Base-by-base conservation (phyloP, 2,888 invertebrate genomes). In the Petrophora chlorosata region DNA sequence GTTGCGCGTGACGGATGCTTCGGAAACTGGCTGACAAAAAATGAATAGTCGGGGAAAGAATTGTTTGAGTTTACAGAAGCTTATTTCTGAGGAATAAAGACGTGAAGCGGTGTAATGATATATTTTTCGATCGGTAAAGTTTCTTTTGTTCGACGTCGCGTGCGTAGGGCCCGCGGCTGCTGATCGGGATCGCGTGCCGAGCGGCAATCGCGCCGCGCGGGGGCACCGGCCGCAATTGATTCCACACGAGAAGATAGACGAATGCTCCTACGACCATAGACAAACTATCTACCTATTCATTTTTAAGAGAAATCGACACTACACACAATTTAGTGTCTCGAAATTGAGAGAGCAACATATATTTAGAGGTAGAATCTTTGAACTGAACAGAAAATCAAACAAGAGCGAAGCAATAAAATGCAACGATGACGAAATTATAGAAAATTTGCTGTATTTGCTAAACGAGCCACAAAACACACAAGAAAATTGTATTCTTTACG, bases 101-200 rank as follows among this genome's bases (percentile, higher is more conserved):
- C 67, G 69, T 67, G 67, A 67, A 65, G 55, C 58, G 52, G 52
- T 70, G 65, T 66, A 70, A 69, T 74, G 70, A 70, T 76, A 72
- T 62, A 71, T 71, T 74, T 77, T 69, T 70, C 71, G 77, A 78
- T 76, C 70, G 78, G 79, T 63, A 67, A 68, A 76, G 76, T 79
- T 82, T 81, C 79, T 79, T 81, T 82, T 79, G 83, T 82, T 75
- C 71, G 77, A 66, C 64, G 67, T 82, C 73, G 87, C 87, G 87
- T 86, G 82, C 80, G 79, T 76, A 70, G 76, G 76, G 80, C 38
- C 9, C 38, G 23, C 33, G 33, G 12, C 25, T 25, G 70, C 75
- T n/a, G 86, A 86, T 86, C 80, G 85, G 85, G 73, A 77, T 90
- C 79, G 89, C 89, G 88, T 90, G 89, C 69, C 70, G 73, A 82